These are phyloP conservation scores for Trichomalopsis sarcophagae DNA, from an alignment of 1,140 invertebrate species.

Conservation along the genomic window DNA sequence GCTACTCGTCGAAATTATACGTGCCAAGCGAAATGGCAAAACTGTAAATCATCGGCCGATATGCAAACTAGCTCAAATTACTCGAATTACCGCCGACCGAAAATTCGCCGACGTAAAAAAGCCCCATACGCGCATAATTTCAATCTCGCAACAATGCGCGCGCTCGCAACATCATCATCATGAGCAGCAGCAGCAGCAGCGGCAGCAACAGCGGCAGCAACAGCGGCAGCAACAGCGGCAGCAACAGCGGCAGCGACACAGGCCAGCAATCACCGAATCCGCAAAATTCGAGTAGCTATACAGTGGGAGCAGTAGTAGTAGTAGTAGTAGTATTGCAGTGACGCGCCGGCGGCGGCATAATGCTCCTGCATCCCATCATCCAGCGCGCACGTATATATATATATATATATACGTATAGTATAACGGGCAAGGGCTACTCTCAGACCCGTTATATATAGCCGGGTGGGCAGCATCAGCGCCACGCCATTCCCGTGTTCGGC, in stretches of 20 bases:
- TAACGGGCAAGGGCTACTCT: neutral
- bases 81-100: neutral
- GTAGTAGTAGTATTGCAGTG: neutral
- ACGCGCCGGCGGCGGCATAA: neutral
- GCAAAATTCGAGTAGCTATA: neutral
- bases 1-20: neutral
- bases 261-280: neutral
- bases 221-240: neutral
- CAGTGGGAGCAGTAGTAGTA: too few species aligned
- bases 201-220: neutral
- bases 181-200: neutral
- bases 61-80: neutral
- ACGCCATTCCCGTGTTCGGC: constrained; percentile 64
- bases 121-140: neutral
- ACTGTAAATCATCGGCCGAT: neutral
- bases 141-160: neutral
- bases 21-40: neutral
- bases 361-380: neutral
- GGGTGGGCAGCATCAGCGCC: constrained; percentile 43
- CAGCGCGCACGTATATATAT: neutral
- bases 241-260: neutral
- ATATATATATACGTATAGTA: neutral
- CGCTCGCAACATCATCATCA: neutral
- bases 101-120: neutral
- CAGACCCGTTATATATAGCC: constrained; percentile 7